Conservation (phyloP, 2,797 vertebrate genomes). For the Mus spretus region DNA sequence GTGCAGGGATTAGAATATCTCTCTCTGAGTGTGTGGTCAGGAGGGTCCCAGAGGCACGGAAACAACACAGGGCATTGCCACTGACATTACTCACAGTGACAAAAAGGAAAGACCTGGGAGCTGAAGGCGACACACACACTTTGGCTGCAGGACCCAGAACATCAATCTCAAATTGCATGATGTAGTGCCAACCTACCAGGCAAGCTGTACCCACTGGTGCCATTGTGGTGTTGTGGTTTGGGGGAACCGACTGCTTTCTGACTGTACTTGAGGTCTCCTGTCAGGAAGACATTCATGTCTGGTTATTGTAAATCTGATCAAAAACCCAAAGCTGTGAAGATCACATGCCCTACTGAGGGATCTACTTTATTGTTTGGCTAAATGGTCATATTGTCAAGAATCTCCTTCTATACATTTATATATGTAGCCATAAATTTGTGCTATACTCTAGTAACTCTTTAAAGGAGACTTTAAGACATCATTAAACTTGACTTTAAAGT, state of each 20-base stretch:
- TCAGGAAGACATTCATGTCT: neutral
- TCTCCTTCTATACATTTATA: neutral
- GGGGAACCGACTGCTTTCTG: neutral
- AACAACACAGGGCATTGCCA: no score
- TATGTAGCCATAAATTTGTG: neutral
- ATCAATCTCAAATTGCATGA: neutral
- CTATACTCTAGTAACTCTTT: conserved; percentile 29
- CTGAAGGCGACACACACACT: neutral
- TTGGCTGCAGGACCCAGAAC: neutral
- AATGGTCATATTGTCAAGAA: neutral
- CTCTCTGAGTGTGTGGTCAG: neutral
- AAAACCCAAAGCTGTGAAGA: neutral
- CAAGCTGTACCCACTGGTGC: neutral
- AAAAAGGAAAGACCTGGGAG: neutral
- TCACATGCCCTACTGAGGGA: neutral
- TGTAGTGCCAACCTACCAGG: neutral
- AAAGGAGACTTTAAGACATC: neutral
- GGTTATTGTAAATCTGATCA: neutral
- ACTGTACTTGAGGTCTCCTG: neutral
- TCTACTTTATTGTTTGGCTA: neutral
- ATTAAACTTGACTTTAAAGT: conserved; percentile 33
- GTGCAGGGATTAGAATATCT: neutral
- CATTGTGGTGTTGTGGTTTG: neutral
- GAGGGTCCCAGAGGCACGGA: neutral
- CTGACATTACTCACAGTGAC: neutral